A percentile compares a stretch with the other conserved stretches of the same genome.
Conservation (phyloP, 2,888 invertebrate genomes). For the Cryptus viduatorius region DNA sequence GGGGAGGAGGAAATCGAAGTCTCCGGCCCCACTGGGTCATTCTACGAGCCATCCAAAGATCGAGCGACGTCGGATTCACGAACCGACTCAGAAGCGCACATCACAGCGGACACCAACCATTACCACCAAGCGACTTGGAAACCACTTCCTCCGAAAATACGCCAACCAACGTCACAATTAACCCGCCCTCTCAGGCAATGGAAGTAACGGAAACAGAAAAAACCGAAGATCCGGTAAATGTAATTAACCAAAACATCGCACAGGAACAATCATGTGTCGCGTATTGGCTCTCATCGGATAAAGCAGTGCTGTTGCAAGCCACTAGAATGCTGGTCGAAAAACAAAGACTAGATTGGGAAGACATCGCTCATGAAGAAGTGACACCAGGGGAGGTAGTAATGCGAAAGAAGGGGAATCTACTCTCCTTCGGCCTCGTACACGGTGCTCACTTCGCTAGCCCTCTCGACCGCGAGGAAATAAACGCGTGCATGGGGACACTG, state of each 20-base stretch:
- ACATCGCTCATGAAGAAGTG: background rate
- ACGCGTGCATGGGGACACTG: background rate
- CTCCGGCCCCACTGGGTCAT: too few species aligned
- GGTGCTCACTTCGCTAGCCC: background rate
- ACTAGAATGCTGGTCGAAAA: background rate
- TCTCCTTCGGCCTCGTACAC: background rate
- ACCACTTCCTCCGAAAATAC: too few species aligned
- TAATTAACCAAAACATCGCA: background rate
- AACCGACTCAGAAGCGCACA: too few species aligned
- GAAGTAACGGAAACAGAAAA: too few species aligned
- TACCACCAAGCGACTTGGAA: too few species aligned
- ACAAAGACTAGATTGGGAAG: background rate
- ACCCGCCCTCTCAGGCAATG: too few species aligned
- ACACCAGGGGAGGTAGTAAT: background rate
- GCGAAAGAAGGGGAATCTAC: background rate
- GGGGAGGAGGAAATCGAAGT: too few species aligned
- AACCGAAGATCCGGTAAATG: background rate
- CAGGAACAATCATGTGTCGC: background rate
- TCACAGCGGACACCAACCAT: too few species aligned
- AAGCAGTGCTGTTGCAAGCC: background rate
- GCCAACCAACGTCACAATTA: too few species aligned
- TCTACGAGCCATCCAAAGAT: too few species aligned
- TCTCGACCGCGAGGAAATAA: background rate
- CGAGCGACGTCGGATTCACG: too few species aligned
- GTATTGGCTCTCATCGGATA: background rate